Evolutionary conservation across 2,888 invertebrate genomes (phyloP), one percentile per base, ranked within the genome.

Genomic region (Hydrotaea cyrtoneurina): DNA sequence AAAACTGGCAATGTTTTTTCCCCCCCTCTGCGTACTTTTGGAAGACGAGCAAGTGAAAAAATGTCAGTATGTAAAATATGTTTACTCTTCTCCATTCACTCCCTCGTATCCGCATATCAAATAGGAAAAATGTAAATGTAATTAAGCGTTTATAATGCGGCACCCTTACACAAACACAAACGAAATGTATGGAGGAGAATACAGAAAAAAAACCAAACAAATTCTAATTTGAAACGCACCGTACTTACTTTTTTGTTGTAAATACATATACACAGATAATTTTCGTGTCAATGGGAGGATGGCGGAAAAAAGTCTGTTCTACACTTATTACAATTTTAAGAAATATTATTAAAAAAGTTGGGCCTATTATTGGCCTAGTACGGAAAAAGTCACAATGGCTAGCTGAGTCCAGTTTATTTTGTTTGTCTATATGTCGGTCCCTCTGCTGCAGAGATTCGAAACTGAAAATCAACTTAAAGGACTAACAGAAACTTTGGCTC

Each of bases 141-240:
- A 86, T 86, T 86, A 86, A 83, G 84, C 84, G 86, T 86, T 86
- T 86, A 83, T 86, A 86, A 86, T 86, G 86, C 75, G 62, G 69
- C 87, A 79, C 85, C 80, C 83, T 80, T 78, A 78, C 78, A 77
- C 74, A 85, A 82, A 76, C 57, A 80, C 77, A 76, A 57, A 36
- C 36, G 13, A 13, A 3, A 39, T 39, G 39, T 8, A 39, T 39
- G 39, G 39, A 39, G 31, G 31, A 31, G 31, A 62, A 39, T 26
- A 77, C 17, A 31, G 39, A 36, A 76, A 46, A 69, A 83, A 71
- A 76, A 7, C 59, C 72, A 72, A 64, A 73, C 66, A 71, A 55
- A 80, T 74, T 82, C 79, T 69, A 74, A 82, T 78, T 82, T 82
- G 21, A 82, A 74, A 85, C 82, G 62, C 74, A 82, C 77, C 62